Evolutionary conservation across 2,113 vertebrate genomes (phyloP).

Genomic region (Serilophus lunatus): DNA sequence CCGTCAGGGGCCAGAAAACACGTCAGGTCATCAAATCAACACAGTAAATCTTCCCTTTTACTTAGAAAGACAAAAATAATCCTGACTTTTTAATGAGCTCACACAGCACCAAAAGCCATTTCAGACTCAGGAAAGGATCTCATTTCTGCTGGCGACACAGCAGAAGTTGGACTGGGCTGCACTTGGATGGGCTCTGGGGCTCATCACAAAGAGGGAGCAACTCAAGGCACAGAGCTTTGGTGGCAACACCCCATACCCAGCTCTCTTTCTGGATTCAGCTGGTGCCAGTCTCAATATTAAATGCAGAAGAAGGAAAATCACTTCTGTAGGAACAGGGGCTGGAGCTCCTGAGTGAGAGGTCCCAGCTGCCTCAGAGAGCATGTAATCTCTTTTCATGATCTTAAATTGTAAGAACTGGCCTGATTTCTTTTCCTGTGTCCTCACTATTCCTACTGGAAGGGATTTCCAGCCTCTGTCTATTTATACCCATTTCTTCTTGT

Average conservation of each 20-base stretch:
- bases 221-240: background rate
- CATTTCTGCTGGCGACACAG: conserved; percentile 30
- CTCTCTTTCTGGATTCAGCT: background rate
- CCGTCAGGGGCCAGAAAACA: conserved; percentile 27
- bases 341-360: background rate
- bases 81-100: conserved; percentile 51
- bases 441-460: conserved; percentile 61
- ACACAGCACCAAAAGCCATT: conserved; percentile 23
- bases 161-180: conserved; percentile 11
- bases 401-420: conserved; percentile 17
- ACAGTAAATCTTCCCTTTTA: conserved; percentile 62
- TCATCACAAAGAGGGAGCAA: background rate
- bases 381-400: conserved; percentile 17
- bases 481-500: conserved; percentile 58
- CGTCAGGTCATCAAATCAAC: conserved; percentile 55
- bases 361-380: background rate
- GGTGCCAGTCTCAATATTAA: background rate
- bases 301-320: background rate
- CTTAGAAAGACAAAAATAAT: conserved; percentile 69
- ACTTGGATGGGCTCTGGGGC: background rate
- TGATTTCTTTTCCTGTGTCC: conserved; percentile 47
- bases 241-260: background rate
- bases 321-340: background rate
- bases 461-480: conserved; percentile 56
- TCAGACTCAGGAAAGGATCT: conserved; percentile 49